Evolutionary conservation across 2,797 vertebrate genomes (phyloP).

Genomic region (Pampus argenteus): DNA sequence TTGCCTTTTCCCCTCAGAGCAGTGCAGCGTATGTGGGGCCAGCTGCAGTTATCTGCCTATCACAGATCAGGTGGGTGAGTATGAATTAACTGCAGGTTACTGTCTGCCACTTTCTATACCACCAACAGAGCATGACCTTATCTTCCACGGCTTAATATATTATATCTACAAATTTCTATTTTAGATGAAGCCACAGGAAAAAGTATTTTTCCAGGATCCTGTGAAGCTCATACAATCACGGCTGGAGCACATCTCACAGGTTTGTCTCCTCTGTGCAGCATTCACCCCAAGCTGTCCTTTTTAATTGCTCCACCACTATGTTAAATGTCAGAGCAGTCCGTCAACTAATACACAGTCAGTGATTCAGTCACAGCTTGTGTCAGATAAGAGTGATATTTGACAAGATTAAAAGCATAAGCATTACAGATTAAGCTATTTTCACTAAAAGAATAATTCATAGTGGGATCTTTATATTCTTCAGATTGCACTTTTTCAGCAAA

Average conservation of each 20-base stretch:
- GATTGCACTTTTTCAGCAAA: conserved; percentile 89
- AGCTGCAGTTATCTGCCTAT: conserved; percentile 88
- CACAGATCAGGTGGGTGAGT: conserved; percentile 85
- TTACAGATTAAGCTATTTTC: background rate
- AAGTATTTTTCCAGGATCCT: conserved; percentile 89
- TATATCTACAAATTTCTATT: conserved; percentile 22
- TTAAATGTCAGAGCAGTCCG: conserved; percentile 42
- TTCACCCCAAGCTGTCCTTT: conserved; percentile 6
- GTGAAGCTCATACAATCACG: conserved; percentile 84
- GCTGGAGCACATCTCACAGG: conserved; percentile 88
- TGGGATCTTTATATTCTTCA: conserved; percentile 62
- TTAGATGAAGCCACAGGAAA: conserved; percentile 91
- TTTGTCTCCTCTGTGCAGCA: conserved; percentile 56
- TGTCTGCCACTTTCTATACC: background rate
- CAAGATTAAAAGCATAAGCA: conserved; percentile 12
- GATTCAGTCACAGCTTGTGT: conserved; percentile 1
- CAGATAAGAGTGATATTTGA: conserved; percentile 1
- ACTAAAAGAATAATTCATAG: conserved; percentile 3
- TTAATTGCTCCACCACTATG: conserved; percentile 23
- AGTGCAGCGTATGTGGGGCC: conserved; percentile 86
- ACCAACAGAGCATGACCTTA: background rate
- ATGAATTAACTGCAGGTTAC: conserved; percentile 4
- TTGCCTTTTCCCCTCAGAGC: conserved; percentile 76
- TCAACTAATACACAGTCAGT: conserved; percentile 9
- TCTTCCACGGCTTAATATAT: background rate